These are phyloP conservation scores for Nilaparvata lugens DNA, from an alignment of 1,140 invertebrate genomes.

Conservation along the genomic window DNA sequence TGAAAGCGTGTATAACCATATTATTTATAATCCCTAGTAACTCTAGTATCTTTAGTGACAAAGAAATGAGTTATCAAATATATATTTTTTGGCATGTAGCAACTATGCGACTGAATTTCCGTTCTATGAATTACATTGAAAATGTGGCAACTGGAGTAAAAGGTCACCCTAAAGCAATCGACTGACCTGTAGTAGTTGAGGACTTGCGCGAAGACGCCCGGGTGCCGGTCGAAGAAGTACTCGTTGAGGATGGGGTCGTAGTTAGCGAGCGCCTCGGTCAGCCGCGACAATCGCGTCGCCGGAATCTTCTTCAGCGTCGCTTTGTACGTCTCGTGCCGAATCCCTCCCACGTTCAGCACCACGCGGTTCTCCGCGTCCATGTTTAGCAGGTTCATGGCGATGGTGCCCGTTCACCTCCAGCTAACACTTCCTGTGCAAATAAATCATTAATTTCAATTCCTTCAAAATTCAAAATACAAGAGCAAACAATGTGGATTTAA, in stretches of 20 bases:
- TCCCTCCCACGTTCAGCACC: constrained; percentile 95
- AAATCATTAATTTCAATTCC: not conserved
- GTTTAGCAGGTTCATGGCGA: constrained; percentile 65
- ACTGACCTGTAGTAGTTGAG: constrained; percentile 76
- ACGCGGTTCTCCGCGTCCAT: constrained; percentile 96
- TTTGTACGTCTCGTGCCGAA: constrained; percentile 94
- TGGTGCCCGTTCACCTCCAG: constrained; percentile 28
- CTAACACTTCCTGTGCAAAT: constrained; percentile 16
- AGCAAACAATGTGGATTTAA: too few species aligned
- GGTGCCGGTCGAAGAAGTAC: constrained; percentile 98
- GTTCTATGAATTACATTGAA: too few species aligned
- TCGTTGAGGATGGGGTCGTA: constrained; percentile 95
- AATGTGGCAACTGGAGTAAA: too few species aligned
- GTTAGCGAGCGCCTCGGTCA: constrained; percentile 85
- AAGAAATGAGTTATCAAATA: too few species aligned
- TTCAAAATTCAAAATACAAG: too few species aligned
- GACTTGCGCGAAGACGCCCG: constrained; percentile 93
- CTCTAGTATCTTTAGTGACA: too few species aligned
- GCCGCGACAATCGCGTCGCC: constrained; percentile 76
- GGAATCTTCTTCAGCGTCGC: constrained; percentile 89
- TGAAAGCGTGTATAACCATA: too few species aligned
- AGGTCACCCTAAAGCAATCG: too few species aligned
- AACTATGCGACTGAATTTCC: too few species aligned
- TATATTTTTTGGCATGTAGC: too few species aligned
- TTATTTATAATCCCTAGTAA: too few species aligned